Percentiles rank a stretch among this genome's conserved stretches.
These are phyloP conservation scores for Pyrgilauda ruficollis DNA, from an alignment of 2,113 vertebrate species.

Conservation along the genomic window DNA sequence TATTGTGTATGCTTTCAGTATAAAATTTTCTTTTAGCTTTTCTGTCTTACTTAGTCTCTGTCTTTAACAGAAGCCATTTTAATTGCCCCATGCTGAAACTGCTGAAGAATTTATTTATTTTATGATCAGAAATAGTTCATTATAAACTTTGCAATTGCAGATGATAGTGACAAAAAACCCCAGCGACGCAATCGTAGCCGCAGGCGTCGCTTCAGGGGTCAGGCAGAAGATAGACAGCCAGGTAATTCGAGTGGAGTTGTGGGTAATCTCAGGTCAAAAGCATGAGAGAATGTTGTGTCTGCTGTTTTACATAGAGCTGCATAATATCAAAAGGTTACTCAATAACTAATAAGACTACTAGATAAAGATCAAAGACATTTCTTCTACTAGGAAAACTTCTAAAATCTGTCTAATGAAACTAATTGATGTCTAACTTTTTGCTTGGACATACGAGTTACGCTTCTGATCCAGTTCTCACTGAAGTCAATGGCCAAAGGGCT, in stretches of 20 bases:
- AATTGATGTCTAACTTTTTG: slow-evolving; percentile 69
- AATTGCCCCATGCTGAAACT: slow-evolving; percentile 62
- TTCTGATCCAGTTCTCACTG: background rate
- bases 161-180: slow-evolving; percentile 93
- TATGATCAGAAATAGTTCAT: slow-evolving; percentile 75
- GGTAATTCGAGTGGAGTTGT: slow-evolving; percentile 84
- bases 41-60: slow-evolving; percentile 52
- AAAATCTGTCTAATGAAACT: slow-evolving; percentile 72
- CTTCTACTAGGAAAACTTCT: slow-evolving; percentile 39
- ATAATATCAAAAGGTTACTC: slow-evolving; percentile 70
- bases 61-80: slow-evolving; percentile 60
- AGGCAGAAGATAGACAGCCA: slow-evolving; percentile 97
- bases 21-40: slow-evolving; percentile 40
- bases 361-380: slow-evolving; percentile 58
- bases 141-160: slow-evolving; percentile 86
- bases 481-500: background rate
- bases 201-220: slow-evolving; percentile 89
- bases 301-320: slow-evolving; percentile 74
- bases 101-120: slow-evolving; percentile 61
- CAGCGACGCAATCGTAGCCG: slow-evolving; percentile 98
- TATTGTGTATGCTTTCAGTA: slow-evolving; percentile 47
- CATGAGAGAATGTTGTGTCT: slow-evolving; percentile 80
- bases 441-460: slow-evolving; percentile 31
- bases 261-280: slow-evolving; percentile 73
- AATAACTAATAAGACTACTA: slow-evolving; percentile 75